Conservation (phyloP, 2,113 vertebrate genomes). For the Cyprinodon tularosa region DNA sequence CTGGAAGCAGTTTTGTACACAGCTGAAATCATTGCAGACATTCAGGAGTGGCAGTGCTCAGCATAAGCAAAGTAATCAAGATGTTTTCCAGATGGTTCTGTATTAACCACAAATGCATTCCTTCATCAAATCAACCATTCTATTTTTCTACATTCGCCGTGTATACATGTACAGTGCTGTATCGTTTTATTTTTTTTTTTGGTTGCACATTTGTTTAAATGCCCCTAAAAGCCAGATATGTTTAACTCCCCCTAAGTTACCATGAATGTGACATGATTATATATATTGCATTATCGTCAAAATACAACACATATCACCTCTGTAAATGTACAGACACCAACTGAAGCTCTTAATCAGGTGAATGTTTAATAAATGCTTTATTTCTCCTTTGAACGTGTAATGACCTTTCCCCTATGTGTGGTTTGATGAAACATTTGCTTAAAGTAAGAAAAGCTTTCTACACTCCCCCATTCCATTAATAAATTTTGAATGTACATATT, state of each 20-base stretch:
- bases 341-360: constrained; percentile 71
- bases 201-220: constrained; percentile 25
- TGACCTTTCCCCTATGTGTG: constrained; percentile 68
- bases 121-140: constrained; percentile 52
- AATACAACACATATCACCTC: constrained; percentile 68
- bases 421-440: constrained; percentile 91
- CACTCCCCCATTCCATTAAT: constrained; percentile 94
- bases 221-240: constrained; percentile 4
- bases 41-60: constrained; percentile 22
- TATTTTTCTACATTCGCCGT: constrained; percentile 73
- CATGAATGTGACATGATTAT: constrained; percentile 66
- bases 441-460: constrained; percentile 93
- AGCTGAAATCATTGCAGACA: constrained; percentile 4
- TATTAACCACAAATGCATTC: constrained; percentile 36
- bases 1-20: constrained; percentile 56
- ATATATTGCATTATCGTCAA: constrained; percentile 56
- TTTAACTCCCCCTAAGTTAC: constrained; percentile 18
- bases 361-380: constrained; percentile 66
- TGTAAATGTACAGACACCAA: constrained; percentile 57
- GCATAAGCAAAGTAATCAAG: not conserved
- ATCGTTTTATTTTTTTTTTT: constrained; percentile 35
- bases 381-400: constrained; percentile 57
- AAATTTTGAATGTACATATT: constrained; percentile 86
- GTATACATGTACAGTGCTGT: constrained; percentile 59
- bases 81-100: constrained; percentile 9